Evolutionary conservation across 2,113 vertebrate genomes (phyloP), one percentile per base, ranked within the genome.

Genomic region (Cinclus mexicanus): DNA sequence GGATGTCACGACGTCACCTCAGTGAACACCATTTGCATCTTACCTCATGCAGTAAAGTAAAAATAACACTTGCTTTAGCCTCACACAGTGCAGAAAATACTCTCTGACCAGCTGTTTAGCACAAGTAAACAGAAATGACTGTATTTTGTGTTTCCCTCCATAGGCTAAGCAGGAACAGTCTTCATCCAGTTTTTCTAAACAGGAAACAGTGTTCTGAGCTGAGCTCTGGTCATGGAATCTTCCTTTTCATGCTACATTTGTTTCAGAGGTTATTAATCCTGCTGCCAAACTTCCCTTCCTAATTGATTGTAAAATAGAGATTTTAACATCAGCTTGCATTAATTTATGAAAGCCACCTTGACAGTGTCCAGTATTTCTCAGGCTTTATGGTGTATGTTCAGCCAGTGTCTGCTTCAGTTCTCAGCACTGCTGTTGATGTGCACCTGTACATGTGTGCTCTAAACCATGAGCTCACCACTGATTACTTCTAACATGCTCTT

Each of bases 401-500:
- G 37, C 28, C 0, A 1, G n/a, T 1, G 1, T 13, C 31, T 89
- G 1, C 31, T 28, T 59, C 37, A 42, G 17, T 23, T 64, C 57
- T 76, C 65, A 41, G 28, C 53, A 52, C 65, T 63, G 20, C 44
- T 56, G 31, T 14, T 44, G 47, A 11, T 31, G 28, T 61, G 46
- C 49, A 41, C 8, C 12, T 44, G 41, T 37, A 33, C 29, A 16
- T 0, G 7, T 37, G 42, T 74, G 71, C 67, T 94, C 90, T 63
- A 81, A 89, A 50, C 35, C 42, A 42, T 20, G n/a, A 70, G 7
- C 67, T 76, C 42, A 18, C 33, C 39, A 39, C 8, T 63, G n/a
- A 72, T 53, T 46, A 29, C 33, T 89, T 69, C 46, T 53, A 80
- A 59, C 15, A 33, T 7, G 10, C 29, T 86, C 29, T 67, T 92